Percentiles rank a stretch among this genome's conserved stretches.
phyloP scores from a whole-genome alignment of 2,797 vertebrate species.

The Paramormyrops hopkinsi region DNA sequence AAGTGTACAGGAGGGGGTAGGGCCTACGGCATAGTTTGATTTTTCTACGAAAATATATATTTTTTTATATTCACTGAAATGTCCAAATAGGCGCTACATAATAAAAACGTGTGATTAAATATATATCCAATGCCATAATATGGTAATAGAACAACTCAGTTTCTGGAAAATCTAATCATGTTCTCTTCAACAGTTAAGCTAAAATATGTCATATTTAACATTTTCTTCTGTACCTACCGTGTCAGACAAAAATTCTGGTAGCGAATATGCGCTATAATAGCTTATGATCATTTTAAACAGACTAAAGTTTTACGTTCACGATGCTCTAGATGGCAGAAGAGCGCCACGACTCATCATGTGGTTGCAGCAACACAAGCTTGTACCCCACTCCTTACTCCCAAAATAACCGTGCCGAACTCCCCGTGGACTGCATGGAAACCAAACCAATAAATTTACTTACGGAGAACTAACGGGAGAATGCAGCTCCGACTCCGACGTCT shows the following conservation, averaged over 20 bases:
- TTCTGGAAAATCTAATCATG: not conserved
- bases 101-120: not conserved
- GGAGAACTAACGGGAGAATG: not conserved
- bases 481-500: not conserved
- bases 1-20: not conserved
- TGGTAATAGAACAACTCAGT: not conserved
- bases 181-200: not conserved
- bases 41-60: not conserved
- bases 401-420: not conserved
- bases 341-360: not conserved
- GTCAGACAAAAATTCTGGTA: not conserved
- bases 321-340: slow-evolving; percentile 3
- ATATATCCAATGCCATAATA: not conserved
- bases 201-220: not conserved
- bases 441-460: not conserved
- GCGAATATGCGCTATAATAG: not conserved
- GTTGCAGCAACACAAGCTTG: not conserved
- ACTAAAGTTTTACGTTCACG: not conserved
- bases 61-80: not conserved
- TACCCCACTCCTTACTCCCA: not conserved
- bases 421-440: not conserved
- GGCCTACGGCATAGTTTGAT: not conserved
- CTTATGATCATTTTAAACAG: not conserved
- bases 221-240: not conserved
- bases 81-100: not conserved